These are phyloP conservation scores for Myoxocephalus aenaeus DNA, from an alignment of 2,797 vertebrate genomes.

Conservation along the genomic window DNA sequence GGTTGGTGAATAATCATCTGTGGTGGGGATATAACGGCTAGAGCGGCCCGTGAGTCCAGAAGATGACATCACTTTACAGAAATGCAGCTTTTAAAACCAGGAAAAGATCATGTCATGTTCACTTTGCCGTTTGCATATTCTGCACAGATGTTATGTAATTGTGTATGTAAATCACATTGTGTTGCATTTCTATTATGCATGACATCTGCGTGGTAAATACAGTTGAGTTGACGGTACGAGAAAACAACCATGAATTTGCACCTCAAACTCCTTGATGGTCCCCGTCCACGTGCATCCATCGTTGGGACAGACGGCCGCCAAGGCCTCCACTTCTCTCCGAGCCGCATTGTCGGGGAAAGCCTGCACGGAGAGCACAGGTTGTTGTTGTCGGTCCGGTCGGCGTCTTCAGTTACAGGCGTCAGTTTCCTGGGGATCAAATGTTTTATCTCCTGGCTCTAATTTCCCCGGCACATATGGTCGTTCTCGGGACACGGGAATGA, in stretches of 20 bases:
- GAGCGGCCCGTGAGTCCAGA: too few relatives aligned
- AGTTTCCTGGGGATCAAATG: constrained; percentile 35
- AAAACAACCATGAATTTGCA: not conserved
- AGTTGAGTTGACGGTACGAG: not conserved
- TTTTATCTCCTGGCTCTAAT: constrained; percentile 37
- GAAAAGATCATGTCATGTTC: too few relatives aligned
- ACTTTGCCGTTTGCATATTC: too few relatives aligned
- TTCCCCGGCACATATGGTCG: constrained; percentile 29
- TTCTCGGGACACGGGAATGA: constrained; percentile 4
- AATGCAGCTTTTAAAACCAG: too few relatives aligned
- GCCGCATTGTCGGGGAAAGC: constrained; percentile 98
- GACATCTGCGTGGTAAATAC: not conserved
- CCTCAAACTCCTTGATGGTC: constrained; percentile 96
- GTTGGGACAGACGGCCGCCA: constrained; percentile 91
- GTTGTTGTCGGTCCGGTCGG: not conserved
- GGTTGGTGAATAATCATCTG: too few relatives aligned
- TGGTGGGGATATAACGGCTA: too few relatives aligned
- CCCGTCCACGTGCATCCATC: constrained; percentile 94
- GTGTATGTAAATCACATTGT: not conserved
- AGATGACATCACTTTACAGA: too few relatives aligned
- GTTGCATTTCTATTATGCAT: not conserved
- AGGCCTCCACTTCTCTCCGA: constrained; percentile 93
- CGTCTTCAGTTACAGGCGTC: constrained; percentile 45
- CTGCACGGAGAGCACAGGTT: constrained; percentile 72
- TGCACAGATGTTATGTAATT: not conserved